Conservation (phyloP, 1,140 invertebrate species). For the Coenobita brevimanus region DNA sequence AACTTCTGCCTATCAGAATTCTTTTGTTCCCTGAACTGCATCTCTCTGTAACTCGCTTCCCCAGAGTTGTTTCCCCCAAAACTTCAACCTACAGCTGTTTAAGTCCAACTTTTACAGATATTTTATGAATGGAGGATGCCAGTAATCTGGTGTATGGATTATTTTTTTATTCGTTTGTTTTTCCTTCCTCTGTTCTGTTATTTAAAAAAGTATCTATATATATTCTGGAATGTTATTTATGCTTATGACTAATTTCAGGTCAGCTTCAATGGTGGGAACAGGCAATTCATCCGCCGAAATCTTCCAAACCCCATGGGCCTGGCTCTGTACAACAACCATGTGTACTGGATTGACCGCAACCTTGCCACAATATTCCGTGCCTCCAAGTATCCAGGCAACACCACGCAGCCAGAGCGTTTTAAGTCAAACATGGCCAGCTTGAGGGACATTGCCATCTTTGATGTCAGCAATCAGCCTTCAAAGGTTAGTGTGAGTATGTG, state of each 20-base stretch:
- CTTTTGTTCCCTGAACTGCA: no score
- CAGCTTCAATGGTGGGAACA: slow-evolving; percentile 74
- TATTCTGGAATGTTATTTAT: background rate
- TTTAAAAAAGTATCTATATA: no score
- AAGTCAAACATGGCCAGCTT: slow-evolving; percentile 88
- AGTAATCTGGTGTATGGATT: no score
- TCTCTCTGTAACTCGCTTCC: no score
- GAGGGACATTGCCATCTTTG: slow-evolving; percentile 92
- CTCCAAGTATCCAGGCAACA: slow-evolving; percentile 84
- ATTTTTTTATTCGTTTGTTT: no score
- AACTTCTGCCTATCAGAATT: no score
- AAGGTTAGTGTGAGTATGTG: slow-evolving; percentile 44
- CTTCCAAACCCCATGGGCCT: slow-evolving; percentile 96
- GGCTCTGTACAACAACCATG: slow-evolving; percentile 83
- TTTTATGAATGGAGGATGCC: no score
- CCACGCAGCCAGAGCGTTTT: slow-evolving; percentile 80
- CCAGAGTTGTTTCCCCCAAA: no score
- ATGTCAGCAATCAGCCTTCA: slow-evolving; percentile 87
- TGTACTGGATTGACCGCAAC: slow-evolving; percentile 98
- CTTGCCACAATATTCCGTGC: slow-evolving; percentile 89
- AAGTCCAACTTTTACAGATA: no score
- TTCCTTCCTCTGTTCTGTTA: no score
- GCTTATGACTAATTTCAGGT: slow-evolving; percentile 69
- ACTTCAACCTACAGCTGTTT: no score
- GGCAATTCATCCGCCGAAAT: slow-evolving; percentile 86